Conservation (phyloP, 2,113 vertebrate species). For the Paedocypris sp. region DNA sequence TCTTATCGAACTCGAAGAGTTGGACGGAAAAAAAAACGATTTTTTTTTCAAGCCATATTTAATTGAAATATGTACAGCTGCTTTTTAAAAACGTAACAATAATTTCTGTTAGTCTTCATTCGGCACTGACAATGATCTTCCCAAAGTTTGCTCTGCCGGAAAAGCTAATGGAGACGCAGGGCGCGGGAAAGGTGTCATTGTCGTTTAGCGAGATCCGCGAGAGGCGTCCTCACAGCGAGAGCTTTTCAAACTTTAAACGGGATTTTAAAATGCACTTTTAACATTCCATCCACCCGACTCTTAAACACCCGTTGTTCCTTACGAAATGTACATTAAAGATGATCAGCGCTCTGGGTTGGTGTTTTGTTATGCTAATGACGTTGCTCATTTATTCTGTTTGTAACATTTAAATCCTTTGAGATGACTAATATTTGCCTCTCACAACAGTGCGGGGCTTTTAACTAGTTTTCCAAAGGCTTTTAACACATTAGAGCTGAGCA, state of each 20-base stretch:
- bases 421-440: slow-evolving; percentile 27
- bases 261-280: slow-evolving; percentile 8
- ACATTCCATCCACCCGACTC: slow-evolving; percentile 2
- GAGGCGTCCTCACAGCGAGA: not conserved
- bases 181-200: not conserved
- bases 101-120: too few species aligned
- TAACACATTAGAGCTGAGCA: slow-evolving; percentile 41
- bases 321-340: slow-evolving; percentile 14
- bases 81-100: too few species aligned
- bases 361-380: slow-evolving; percentile 31
- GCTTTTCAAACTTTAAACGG: not conserved
- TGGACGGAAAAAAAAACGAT: too few species aligned
- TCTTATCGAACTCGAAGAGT: too few species aligned
- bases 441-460: slow-evolving; percentile 23
- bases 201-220: not conserved
- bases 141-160: too few species aligned
- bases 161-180: too few species aligned
- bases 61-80: too few species aligned
- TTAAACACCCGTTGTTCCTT: slow-evolving; percentile 10
- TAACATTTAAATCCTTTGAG: slow-evolving; percentile 24
- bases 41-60: too few species aligned
- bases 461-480: slow-evolving; percentile 52
- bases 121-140: too few species aligned
- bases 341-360: slow-evolving; percentile 11
- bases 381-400: slow-evolving; percentile 30